Percentiles rank a stretch among this genome's conserved stretches.
Evolutionary conservation across 2,888 invertebrate species (phyloP).

Genomic region (Ethmia dodecea): DNA sequence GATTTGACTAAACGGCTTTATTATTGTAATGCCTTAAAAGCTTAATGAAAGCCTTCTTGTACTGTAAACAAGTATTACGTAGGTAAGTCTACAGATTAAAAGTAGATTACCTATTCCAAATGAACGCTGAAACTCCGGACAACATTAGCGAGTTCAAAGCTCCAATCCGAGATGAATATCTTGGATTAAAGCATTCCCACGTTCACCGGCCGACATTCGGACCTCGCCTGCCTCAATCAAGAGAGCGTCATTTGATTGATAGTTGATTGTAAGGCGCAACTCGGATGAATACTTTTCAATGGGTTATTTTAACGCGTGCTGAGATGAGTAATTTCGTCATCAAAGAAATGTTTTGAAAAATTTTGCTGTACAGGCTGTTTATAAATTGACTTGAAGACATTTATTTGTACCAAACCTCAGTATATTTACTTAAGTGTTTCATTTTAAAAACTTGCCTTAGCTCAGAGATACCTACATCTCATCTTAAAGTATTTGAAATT

Average conservation of each 20-base stretch:
- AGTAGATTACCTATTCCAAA: too few species aligned
- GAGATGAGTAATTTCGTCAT: slow-evolving; percentile 37
- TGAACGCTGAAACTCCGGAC: neutral
- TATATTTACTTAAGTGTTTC: too few species aligned
- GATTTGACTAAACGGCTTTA: too few species aligned
- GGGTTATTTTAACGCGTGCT: slow-evolving; percentile 36
- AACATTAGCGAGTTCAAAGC: slow-evolving; percentile 2
- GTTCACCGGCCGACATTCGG: slow-evolving; percentile 42
- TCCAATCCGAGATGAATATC: neutral
- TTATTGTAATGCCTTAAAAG: too few species aligned
- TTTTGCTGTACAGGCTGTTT: neutral
- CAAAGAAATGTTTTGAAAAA: slow-evolving; percentile 25
- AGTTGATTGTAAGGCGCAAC: slow-evolving; percentile 37
- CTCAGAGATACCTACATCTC: too few species aligned
- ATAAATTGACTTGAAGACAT: neutral
- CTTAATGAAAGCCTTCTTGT: too few species aligned
- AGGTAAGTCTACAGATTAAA: too few species aligned
- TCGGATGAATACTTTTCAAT: slow-evolving; percentile 48
- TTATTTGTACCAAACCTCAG: too few species aligned
- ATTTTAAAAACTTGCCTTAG: too few species aligned
- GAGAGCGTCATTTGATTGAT: slow-evolving; percentile 65
- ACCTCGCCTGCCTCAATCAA: slow-evolving; percentile 37
- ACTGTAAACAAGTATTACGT: too few species aligned
- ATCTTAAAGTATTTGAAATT: too few species aligned
- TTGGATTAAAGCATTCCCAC: slow-evolving; percentile 36